Conservation (phyloP, 2,113 vertebrate species). For the Cathartes aura region DNA sequence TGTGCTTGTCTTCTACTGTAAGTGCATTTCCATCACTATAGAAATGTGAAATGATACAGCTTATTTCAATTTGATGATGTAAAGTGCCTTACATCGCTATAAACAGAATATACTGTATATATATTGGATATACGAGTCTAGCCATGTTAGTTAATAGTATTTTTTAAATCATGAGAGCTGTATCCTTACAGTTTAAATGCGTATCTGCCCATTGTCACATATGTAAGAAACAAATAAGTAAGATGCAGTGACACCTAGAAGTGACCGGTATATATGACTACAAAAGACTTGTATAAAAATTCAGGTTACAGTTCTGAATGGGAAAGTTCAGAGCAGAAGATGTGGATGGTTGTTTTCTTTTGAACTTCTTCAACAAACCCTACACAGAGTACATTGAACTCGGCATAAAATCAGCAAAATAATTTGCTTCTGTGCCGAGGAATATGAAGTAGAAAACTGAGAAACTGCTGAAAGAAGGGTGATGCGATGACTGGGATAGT, state of each 20-base stretch:
- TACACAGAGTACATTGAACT: background rate
- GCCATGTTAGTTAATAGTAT: background rate
- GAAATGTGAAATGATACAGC: background rate
- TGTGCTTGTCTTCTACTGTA: background rate
- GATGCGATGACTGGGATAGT: background rate
- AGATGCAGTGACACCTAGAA: background rate
- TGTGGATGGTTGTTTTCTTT: background rate
- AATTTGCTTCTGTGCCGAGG: background rate
- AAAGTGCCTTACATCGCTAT: background rate
- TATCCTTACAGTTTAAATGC: background rate
- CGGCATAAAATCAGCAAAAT: background rate
- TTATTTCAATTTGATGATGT: slow-evolving; percentile 16
- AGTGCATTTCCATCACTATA: background rate
- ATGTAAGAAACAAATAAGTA: background rate
- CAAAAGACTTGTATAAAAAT: background rate
- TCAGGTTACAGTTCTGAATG: background rate
- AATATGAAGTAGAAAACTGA: background rate
- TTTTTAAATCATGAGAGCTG: background rate
- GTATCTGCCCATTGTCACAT: background rate
- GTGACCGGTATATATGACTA: background rate
- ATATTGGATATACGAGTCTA: background rate
- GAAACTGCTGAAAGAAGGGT: background rate
- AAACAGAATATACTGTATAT: background rate
- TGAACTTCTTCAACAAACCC: background rate
- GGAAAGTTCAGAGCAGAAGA: background rate